Base-by-base conservation (phyloP, 2,888 invertebrate species). In the Cephus nigrinus region DNA sequence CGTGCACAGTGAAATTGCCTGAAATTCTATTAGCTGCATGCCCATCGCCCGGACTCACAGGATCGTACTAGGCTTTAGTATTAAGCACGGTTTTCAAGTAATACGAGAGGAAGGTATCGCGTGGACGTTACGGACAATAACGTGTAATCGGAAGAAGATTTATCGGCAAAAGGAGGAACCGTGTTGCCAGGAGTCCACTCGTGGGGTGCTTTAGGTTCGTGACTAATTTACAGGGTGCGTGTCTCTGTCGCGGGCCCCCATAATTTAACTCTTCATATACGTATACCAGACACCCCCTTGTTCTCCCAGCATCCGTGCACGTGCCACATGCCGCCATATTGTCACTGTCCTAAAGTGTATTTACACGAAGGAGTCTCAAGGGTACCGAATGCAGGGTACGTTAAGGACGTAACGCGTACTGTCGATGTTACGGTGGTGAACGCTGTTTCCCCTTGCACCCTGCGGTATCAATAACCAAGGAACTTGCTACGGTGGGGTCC, bases 311-410 rank as follows among this genome's bases (percentile, higher is more conserved):
- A 55, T 55, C 23, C 55, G 23, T 55, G 55, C 55, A 55, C 40
- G 33, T n/a, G n/a, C 33, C 31, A 1, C 23, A 55, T 74, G n/a
- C 74, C 31, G 33, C 31, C 36, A 74, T 73, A 83, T 81, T 83
- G 83, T 83, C 78, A 81, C 80, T 79, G 76, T 77, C 30, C 68
- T 68, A 75, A 77, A 75, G 77, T 77, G 73, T 83, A 79, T 83
- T 83, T 83, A 79, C 78, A 78, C 75, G 69, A 80, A 75, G 80
- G 79, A 69, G 23, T 55, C 9, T 55, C 55, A 23, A 55, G 55
- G 55, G 55, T 55, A 23, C 23, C 55, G 23, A 55, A 23, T 55
- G 9, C 23, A 55, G 23, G 23, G 23, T 9, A 55, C 5, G 23
- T 23, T 9, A 55, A 55, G 9, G 23, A 55, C 23, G 5, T 9